These are phyloP conservation scores for Cervus canadensis DNA, from an alignment of 2,113 vertebrate species.

Conservation along the genomic window DNA sequence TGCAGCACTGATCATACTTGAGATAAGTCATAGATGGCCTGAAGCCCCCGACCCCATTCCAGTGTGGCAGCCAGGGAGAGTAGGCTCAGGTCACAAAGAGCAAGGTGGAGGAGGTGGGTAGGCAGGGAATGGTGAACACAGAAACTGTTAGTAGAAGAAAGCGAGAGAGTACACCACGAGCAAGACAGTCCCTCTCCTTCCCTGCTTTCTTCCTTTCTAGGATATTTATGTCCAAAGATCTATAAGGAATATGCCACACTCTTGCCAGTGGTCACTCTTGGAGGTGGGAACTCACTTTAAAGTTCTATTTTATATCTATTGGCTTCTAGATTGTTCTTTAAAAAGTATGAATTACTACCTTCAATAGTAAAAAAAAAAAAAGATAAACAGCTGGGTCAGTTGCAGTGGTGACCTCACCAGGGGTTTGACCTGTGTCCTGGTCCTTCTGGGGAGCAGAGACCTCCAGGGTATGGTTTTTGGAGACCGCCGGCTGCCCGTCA, in stretches of 20 bases:
- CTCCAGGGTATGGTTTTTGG: accelerated
- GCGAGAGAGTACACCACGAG: background rate
- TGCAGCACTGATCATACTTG: background rate
- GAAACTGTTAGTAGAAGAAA: background rate
- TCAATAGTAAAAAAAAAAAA: background rate
- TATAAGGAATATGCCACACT: background rate
- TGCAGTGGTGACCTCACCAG: background rate
- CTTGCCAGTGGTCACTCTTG: background rate
- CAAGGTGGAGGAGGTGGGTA: accelerated
- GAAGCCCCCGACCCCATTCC: background rate
- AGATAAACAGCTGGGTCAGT: background rate
- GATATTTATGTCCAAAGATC: background rate
- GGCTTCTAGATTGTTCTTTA: background rate
- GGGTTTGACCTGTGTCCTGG: accelerated
- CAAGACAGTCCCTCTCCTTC: background rate
- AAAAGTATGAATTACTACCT: background rate
- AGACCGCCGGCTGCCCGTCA: background rate
- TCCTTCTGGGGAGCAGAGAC: accelerated
- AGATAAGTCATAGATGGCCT: background rate
- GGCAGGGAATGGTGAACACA: accelerated
- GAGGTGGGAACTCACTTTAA: background rate
- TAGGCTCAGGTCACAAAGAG: background rate
- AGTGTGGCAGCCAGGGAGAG: background rate
- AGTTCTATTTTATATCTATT: background rate
- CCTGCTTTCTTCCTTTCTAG: background rate